Base-by-base conservation (phyloP, 2,113 vertebrate genomes). In the Mesocricetus auratus region DNA sequence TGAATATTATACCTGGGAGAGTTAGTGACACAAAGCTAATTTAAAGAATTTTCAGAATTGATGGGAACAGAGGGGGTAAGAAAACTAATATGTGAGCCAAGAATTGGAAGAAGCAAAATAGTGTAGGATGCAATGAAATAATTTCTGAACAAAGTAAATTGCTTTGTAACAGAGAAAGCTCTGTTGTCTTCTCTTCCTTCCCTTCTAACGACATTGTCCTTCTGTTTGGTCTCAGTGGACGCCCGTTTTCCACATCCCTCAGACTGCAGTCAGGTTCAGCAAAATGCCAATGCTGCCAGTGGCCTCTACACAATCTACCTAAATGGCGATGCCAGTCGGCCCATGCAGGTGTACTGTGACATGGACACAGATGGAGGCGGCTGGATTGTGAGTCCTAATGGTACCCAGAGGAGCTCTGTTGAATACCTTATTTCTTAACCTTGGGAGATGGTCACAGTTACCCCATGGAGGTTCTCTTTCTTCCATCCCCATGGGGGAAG, bases 301-400 rank as follows among this genome's bases (percentile, higher is more conserved):
- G 98, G 99, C 0, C 36, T 98, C 53, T 99, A 99, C 94, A 99
- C 98, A 33, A 96, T 99, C 89, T 99, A 99, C 81, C 94, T 99
- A 69, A 98, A 98, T 0, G 95, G 98, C 2, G 98, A 99, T 16
- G 77, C 90, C 77, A 98, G 98, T 94, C 98, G 97, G 89, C 97
- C 98, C 0, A 69, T 99, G 31, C 98, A 99, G 93, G 99, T 98
- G 60, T 99, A 97, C 97, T 99, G 99, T 2, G 99, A 99, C 98
- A 99, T 99, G 99, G 98, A 98, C 85, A 99, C 99, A 0, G 99
- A 99, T 0, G 98, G 99, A 90, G 99, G 99, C 0, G 98, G 99
- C 89, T 99, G 99, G 99, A 98, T 98, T 91, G 99, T 99, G 98
- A 98, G 98, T 98, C 31, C 13, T 39, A 31, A 47, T 45, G n/a